Conservation (phyloP, 2,888 invertebrate genomes). For the Liodrosophila aerea region DNA sequence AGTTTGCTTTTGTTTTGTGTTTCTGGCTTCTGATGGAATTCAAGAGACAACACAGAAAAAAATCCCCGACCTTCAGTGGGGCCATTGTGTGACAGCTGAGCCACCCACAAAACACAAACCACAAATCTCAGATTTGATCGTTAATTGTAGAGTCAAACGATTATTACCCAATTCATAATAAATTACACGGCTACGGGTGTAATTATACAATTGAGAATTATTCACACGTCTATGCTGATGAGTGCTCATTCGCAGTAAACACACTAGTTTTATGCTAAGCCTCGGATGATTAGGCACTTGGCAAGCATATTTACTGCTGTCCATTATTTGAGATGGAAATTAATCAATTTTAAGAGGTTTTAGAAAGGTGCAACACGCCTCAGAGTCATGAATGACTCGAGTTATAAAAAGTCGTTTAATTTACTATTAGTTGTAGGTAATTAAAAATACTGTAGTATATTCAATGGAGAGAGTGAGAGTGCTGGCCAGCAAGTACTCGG, state of each 20-base stretch:
- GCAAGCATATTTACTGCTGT: slow-evolving; percentile 2
- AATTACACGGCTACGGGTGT: neutral
- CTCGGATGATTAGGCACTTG: neutral
- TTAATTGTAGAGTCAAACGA: slow-evolving; percentile 8
- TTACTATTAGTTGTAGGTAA: slow-evolving; percentile 7
- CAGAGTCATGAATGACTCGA: slow-evolving; percentile 1
- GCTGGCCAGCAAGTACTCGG: neutral
- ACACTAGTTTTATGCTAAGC: neutral
- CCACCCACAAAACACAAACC: too few relatives aligned
- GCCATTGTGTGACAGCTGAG: slow-evolving; percentile 19
- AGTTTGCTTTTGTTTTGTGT: too few relatives aligned
- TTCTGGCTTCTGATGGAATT: slow-evolving; percentile 7
- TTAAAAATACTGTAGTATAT: slow-evolving; percentile 1
- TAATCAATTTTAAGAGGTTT: slow-evolving; percentile 1
- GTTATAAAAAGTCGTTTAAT: slow-evolving; percentile 5
- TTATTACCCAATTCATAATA: neutral
- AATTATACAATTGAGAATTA: slow-evolving; percentile 2
- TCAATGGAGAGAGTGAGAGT: slow-evolving; percentile 13
- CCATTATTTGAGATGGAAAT: neutral
- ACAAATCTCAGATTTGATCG: slow-evolving; percentile 10
- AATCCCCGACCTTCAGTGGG: slow-evolving; percentile 18
- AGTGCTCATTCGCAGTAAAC: neutral
- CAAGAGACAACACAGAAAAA: slow-evolving; percentile 8
- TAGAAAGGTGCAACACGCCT: slow-evolving; percentile 1
- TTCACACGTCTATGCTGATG: slow-evolving; percentile 6